Base-by-base conservation (phyloP, 2,797 vertebrate genomes). In the Steatocranus sp. region DNA sequence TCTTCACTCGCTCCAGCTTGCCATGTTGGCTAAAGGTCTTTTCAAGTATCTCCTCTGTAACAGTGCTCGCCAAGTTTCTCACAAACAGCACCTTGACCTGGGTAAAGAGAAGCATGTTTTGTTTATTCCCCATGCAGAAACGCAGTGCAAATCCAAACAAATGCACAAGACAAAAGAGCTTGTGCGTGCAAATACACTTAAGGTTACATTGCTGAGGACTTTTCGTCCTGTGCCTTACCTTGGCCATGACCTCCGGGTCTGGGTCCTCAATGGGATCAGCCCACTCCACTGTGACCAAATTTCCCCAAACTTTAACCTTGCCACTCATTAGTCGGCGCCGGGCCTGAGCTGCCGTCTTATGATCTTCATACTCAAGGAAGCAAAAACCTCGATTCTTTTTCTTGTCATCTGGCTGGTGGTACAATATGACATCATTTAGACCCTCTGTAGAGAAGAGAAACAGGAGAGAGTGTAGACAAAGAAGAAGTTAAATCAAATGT, bases 261-360 rank as follows among this genome's bases (percentile, higher is more conserved):
- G 99, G 99, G 92, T 99, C 99, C 96, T 99, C 99, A 43, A 99
- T 99, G 73, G 98, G 99, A 87, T 99, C 99, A 25, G 99, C 99
- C 99, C 99, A 99, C 89, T 99, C 99, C 87, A 99, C 99, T 1
- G 99, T 99, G 91, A 99, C 99, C 93, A 99, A 97, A 82, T 99
- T 99, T 51, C 98, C 98, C 98, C 98, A 99, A 87, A 99, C 99
- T 90, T 99, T 99, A 92, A 99, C 98, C 94, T 99, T 99, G 88
- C 98, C 99, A 0, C 99, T 99, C 98, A 99, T 99, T 91, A 99
- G 96, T 83, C 99, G 96, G 77, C 99, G 98, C 25, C 99, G 97
- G 75, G 99, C 99, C 92, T 99, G 98, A 88, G 99, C 99, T 46
- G 99, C 99, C 0, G 98, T 98, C 95, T 99, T 99, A 91, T 99